A percentile compares a stretch with the other conserved stretches of the same genome.
Conservation (phyloP, 2,113 vertebrate genomes). For the Percopsis transmontana region DNA sequence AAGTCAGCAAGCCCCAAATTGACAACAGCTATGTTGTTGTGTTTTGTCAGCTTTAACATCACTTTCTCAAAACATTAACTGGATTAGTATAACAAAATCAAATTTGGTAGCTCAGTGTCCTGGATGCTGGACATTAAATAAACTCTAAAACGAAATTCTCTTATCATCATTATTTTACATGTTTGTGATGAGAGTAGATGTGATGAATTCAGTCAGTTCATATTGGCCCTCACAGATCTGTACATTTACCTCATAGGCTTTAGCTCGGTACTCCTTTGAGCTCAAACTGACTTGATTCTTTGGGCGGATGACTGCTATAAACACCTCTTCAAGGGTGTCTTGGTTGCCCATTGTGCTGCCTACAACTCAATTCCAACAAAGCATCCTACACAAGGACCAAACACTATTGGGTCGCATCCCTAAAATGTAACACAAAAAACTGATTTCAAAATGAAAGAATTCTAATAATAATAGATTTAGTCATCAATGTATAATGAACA, state of each 20-base stretch:
- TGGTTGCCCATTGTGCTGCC: constrained; percentile 87
- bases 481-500: background rate
- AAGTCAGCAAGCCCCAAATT: background rate
- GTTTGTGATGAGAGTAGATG: background rate
- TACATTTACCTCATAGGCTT: constrained; percentile 90
- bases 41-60: no score
- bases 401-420: constrained; percentile 65
- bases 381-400: constrained; percentile 46
- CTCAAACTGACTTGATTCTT: constrained; percentile 95
- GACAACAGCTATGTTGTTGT: no score
- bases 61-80: no score
- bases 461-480: background rate
- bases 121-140: no score
- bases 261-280: constrained; percentile 95
- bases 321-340: constrained; percentile 87
- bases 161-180: no score
- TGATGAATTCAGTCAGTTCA: background rate
- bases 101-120: no score
- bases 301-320: constrained; percentile 95
- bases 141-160: no score
- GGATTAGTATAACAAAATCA: no score
- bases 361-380: constrained; percentile 41
- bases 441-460: background rate
- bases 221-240: background rate
- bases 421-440: no score